These are phyloP conservation scores for Aethina tumida DNA, from an alignment of 1,140 invertebrate genomes.

Conservation along the genomic window DNA sequence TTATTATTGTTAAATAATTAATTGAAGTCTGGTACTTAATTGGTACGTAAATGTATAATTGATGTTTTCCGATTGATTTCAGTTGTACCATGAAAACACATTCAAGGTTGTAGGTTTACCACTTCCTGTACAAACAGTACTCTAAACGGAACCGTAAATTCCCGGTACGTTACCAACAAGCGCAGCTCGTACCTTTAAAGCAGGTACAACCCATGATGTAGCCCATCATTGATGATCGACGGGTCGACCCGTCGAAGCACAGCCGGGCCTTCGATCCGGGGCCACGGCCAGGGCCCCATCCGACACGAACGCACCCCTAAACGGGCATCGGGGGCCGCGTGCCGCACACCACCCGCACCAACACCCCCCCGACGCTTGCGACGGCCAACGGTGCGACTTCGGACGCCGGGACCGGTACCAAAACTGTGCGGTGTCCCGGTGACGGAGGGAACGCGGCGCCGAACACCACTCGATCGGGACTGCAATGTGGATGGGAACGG, in stretches of 20 bases:
- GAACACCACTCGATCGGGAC: conserved; percentile 3
- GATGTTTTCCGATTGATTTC: no score
- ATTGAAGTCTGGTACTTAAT: no score
- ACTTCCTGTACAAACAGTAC: no score
- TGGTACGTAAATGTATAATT: no score
- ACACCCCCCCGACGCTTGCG: conserved; percentile 4
- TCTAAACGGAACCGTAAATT: no score
- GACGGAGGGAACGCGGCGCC: neutral
- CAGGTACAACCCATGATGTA: conserved; percentile 84
- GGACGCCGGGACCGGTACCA: conserved; percentile 8
- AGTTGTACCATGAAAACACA: no score
- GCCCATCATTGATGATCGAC: conserved; percentile 60
- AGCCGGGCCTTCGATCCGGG: conserved; percentile 34
- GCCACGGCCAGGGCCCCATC: conserved; percentile 37
- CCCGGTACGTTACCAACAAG: neutral
- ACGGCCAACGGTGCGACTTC: neutral
- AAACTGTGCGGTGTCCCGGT: conserved; percentile 2
- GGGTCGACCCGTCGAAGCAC: conserved; percentile 31
- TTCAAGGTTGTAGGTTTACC: no score
- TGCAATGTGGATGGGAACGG: neutral
- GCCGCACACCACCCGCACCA: conserved; percentile 28
- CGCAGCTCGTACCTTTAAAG: conserved; percentile 60
- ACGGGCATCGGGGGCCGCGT: conserved; percentile 23
- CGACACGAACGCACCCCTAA: conserved; percentile 21
- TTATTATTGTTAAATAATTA: no score